Evolutionary conservation across 2,797 vertebrate genomes (phyloP).

Genomic region (Pempheris klunzingeri): DNA sequence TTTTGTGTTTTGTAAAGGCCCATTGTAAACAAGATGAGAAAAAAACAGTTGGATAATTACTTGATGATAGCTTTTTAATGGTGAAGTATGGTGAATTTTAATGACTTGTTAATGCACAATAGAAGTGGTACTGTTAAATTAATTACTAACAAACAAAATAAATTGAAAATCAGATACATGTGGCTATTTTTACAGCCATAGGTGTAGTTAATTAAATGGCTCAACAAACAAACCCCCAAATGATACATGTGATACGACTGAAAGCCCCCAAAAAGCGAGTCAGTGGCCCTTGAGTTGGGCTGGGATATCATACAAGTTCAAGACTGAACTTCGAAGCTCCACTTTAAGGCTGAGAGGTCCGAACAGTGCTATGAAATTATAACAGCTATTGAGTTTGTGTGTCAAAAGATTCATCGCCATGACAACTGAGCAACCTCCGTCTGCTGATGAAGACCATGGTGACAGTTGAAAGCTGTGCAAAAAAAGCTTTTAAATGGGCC

Average conservation of each 20-base stretch:
- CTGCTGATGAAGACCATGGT: neutral
- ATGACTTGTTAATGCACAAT: conserved; percentile 43
- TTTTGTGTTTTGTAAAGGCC: conserved; percentile 73
- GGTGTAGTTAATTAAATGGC: neutral
- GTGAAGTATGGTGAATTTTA: conserved; percentile 45
- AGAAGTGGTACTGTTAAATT: conserved; percentile 21
- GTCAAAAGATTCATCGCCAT: neutral
- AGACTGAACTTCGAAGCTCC: neutral
- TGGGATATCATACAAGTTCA: neutral
- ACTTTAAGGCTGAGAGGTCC: neutral
- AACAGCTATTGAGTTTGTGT: neutral
- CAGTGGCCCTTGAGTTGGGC: neutral
- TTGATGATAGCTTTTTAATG: conserved; percentile 66
- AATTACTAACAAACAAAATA: conserved; percentile 6
- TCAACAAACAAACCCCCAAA: neutral
- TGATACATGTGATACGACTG: neutral
- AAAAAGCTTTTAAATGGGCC: too few relatives aligned
- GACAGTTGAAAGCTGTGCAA: neutral
- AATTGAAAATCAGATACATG: neutral
- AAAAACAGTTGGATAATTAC: conserved; percentile 75
- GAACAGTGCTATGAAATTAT: neutral
- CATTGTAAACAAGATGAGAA: conserved; percentile 71
- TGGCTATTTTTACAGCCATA: neutral
- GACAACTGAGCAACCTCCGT: neutral
- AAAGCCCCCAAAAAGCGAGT: neutral